A percentile compares a stretch with the other conserved stretches of the same genome.
Conservation (phyloP, 2,888 invertebrate species). For the Melanargia galathea region DNA sequence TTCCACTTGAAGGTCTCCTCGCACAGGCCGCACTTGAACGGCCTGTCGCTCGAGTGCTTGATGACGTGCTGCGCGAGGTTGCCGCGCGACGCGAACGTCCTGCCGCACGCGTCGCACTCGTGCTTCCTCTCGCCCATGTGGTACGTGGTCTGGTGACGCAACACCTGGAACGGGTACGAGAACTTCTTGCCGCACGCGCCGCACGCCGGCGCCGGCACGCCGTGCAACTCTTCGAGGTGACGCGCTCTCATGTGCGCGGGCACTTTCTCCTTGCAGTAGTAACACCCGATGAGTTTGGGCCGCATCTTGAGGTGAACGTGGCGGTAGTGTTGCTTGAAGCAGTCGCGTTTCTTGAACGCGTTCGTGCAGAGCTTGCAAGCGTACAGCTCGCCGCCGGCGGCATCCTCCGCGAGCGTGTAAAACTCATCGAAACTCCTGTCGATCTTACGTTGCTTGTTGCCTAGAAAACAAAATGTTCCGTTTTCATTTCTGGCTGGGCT, state of each 20-base stretch:
- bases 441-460: conserved; percentile 25
- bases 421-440: conserved; percentile 43
- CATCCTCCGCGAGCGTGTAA: conserved; percentile 46
- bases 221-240: conserved; percentile 60
- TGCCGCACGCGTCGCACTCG: conserved; percentile 73
- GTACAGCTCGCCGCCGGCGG: conserved; percentile 38
- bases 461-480: conserved; percentile 58
- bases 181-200: conserved; percentile 61
- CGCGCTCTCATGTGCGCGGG: conserved; percentile 51
- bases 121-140: conserved; percentile 63
- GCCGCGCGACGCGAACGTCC: conserved; percentile 59
- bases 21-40: conserved; percentile 48
- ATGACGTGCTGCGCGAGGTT: conserved; percentile 48
- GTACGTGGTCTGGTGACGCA: conserved; percentile 56
- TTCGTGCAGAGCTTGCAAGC: conserved; percentile 54
- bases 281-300: conserved; percentile 53
- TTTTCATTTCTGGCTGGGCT: conserved; percentile 19
- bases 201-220: conserved; percentile 58
- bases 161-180: conserved; percentile 52
- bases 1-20: conserved; percentile 47
- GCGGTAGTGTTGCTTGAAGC: conserved; percentile 60
- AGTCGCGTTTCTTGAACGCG: conserved; percentile 51
- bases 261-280: conserved; percentile 53
- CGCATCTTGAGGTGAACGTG: conserved; percentile 58
- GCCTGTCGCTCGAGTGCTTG: conserved; percentile 50